Conservation (phyloP, 2,797 vertebrate species). For the Pantherophis vulpinus region DNA sequence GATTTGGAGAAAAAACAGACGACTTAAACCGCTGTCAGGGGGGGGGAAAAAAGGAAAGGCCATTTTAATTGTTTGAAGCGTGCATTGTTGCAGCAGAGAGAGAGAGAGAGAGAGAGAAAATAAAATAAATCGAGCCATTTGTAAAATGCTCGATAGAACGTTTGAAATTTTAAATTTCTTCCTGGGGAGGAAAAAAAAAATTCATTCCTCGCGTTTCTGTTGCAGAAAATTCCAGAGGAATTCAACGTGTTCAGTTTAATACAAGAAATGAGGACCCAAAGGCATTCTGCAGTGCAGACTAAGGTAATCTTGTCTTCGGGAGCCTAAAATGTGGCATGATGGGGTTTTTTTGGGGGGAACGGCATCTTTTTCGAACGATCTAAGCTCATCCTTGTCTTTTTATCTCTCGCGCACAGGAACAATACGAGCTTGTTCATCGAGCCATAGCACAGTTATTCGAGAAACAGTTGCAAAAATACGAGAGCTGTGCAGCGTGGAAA, state of each 20-base stretch:
- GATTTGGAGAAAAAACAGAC: background rate
- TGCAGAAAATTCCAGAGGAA: conserved; percentile 95
- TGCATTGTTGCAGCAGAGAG: background rate
- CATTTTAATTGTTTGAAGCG: background rate
- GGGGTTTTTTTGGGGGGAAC: background rate
- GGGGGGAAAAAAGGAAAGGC: background rate
- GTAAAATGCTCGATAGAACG: background rate
- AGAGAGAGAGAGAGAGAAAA: background rate
- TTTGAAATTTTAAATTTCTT: background rate
- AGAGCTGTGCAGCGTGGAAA: conserved; percentile 81
- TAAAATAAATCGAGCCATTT: background rate
- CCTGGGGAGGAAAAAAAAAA: background rate
- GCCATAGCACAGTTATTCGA: conserved; percentile 94
- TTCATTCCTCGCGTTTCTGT: conserved; percentile 41
- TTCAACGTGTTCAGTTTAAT: conserved; percentile 97
- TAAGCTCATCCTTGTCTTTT: conserved; percentile 36
- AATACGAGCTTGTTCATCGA: conserved; percentile 94
- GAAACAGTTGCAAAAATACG: conserved; percentile 88
- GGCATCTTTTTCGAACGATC: background rate
- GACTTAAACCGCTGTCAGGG: background rate
- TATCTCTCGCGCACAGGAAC: conserved; percentile 76
- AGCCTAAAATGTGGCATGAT: background rate
- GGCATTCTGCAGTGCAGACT: conserved; percentile 97
- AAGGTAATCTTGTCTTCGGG: conserved; percentile 77
- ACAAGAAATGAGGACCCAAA: conserved; percentile 97